These are phyloP conservation scores for Ametastegia equiseti DNA, from an alignment of 2,888 invertebrate species.

Conservation along the genomic window DNA sequence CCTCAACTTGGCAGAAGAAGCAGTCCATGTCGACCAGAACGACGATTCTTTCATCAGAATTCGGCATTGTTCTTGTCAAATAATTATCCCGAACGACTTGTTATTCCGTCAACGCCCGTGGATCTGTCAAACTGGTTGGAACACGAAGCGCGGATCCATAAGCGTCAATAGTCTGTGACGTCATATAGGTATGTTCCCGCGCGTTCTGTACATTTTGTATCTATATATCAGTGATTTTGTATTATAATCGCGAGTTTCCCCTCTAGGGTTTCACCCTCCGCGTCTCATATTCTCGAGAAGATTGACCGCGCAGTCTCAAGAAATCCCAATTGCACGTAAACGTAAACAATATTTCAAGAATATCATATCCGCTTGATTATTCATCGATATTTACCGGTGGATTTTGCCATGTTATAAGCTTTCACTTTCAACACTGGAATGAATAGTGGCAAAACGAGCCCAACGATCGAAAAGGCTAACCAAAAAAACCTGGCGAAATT, in stretches of 20 bases:
- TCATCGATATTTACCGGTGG: not conserved
- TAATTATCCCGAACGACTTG: not conserved
- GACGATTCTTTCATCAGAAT: conserved; percentile 82
- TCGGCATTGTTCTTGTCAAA: not conserved
- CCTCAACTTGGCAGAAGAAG: conserved; percentile 99
- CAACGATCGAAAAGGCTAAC: not conserved
- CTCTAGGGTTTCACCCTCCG: not conserved
- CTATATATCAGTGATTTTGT: not conserved
- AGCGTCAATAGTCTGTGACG: conserved; percentile 5
- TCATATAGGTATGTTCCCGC: conserved; percentile 30
- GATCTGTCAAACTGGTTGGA: not conserved
- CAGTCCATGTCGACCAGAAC: conserved; percentile 99
- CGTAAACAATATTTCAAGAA: not conserved
- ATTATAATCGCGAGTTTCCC: not conserved
- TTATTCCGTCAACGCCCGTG: not conserved
- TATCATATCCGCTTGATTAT: not conserved
- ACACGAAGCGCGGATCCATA: not conserved
- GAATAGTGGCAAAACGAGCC: not conserved
- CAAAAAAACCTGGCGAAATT: not conserved
- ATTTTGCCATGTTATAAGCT: not conserved
- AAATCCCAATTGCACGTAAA: not conserved
- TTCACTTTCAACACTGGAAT: not conserved
- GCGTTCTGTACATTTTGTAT: not conserved
- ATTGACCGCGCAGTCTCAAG: not conserved
- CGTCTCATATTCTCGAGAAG: not conserved